Evolutionary conservation across 2,113 vertebrate genomes (phyloP).

Genomic region (Callospermophilus lateralis): DNA sequence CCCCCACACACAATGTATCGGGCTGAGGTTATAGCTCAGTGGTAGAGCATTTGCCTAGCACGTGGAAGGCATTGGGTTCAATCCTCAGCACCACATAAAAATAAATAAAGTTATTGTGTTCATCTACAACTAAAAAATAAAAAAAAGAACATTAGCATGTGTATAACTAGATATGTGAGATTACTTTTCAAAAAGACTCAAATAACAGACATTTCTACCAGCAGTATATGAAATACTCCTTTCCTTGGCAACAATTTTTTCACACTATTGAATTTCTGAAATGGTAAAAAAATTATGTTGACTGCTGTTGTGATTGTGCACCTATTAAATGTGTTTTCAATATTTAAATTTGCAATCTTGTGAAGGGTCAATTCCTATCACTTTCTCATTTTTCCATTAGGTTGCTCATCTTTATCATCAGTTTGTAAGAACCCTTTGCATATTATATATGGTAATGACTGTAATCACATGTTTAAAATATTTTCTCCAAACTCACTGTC

Average conservation of each 20-base stretch:
- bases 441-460: not conserved
- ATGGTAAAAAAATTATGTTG: conserved; percentile 3
- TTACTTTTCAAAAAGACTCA: conserved; percentile 27
- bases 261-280: conserved; percentile 34
- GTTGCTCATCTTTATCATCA: not conserved
- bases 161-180: not conserved
- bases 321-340: not conserved
- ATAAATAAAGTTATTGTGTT: too few species aligned
- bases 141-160: not conserved
- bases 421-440: not conserved
- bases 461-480: not conserved
- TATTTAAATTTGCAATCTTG: not conserved
- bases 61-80: too few species aligned
- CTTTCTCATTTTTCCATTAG: not conserved
- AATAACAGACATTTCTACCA: not conserved
- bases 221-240: not conserved
- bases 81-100: too few species aligned
- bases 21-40: too few species aligned
- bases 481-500: not conserved
- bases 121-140: too few species aligned
- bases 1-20: too few species aligned
- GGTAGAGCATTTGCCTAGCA: too few species aligned
- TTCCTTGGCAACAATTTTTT: not conserved
- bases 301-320: not conserved
- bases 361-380: not conserved